Base-by-base conservation (phyloP, 2,113 vertebrate species). In the Colossoma macropomum region DNA sequence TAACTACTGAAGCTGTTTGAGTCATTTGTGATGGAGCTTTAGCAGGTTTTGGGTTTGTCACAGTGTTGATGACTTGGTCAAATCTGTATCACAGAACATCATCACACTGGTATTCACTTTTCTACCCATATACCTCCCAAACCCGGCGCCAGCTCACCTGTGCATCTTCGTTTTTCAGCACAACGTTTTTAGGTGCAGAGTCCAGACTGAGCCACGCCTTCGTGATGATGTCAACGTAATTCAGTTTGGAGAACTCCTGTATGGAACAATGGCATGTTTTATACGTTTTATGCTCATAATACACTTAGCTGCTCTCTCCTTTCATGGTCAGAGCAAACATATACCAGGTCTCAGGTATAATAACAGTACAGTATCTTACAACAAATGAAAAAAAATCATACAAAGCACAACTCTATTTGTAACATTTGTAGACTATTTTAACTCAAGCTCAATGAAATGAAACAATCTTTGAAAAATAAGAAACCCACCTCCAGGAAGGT, bases 401-500 rank as follows among this genome's bases (percentile, higher is more conserved):
- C 7, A 38, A 38, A 38, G 3, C 34, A 38, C 7, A 38, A 38
- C 7, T 38, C 34, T 7, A 38, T 38, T 38, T 38, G 7, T 38
- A 50, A 50, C 1, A 7, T 1, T 10, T 50, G 48, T 13, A 1
- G 48, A 50, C 48, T 59, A 17, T 75, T 63, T 21, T 65, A 5
- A 38, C 17, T 28, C 5, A 30, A 30, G 28, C 28, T 65, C 25
- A 52, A 19, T 52, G 1, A 52, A 52, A 16, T 17, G 50, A 19
- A 50, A 8, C 4, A 7, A 71, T 25, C 59, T 48, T 3, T 41
- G 13, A 34, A 19, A 7, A 68, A 2, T 7, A 1, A 3, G 41
- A 45, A 30, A 34, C 83, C 85, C 88, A 99, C 98, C 95, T 98
- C 94, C 6, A 96, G 63, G 83, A 99, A 97, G 0, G 98, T 99